Conservation (phyloP, 2,888 invertebrate genomes). For the Cheilosia pagana region DNA sequence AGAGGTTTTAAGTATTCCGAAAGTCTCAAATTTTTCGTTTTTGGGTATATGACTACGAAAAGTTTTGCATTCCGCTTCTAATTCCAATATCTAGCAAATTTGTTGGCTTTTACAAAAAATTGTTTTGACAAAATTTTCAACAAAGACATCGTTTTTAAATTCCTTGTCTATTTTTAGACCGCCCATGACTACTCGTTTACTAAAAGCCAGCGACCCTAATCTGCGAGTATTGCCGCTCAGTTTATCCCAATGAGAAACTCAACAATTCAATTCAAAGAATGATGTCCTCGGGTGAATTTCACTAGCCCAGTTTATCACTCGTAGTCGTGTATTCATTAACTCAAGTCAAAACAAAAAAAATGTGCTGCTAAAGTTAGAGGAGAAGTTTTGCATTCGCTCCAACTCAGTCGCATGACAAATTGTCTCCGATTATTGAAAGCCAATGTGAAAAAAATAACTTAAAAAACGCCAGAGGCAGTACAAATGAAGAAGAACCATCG, state of each 20-base stretch:
- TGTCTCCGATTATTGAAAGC: conserved; percentile 57
- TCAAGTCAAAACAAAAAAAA: not conserved
- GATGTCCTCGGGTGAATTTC: conserved; percentile 8
- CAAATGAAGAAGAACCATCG: conserved; percentile 27
- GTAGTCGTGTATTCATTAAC: conserved; percentile 9
- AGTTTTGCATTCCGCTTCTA: no score
- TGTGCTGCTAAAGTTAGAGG: conserved; percentile 12
- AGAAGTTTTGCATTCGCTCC: conserved; percentile 23
- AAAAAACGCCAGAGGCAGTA: conserved; percentile 3
- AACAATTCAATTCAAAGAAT: not conserved
- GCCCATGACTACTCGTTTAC: not conserved
- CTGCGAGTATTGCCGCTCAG: conserved; percentile 1
- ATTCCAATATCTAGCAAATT: no score
- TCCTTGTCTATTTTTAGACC: no score
- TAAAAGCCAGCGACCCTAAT: conserved; percentile 5
- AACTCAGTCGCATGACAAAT: conserved; percentile 58
- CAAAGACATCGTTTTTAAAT: no score
- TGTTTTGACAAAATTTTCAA: no score
- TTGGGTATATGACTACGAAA: no score
- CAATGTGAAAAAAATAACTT: conserved; percentile 6
- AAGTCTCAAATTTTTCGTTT: no score
- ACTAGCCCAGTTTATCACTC: not conserved
- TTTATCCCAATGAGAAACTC: not conserved
- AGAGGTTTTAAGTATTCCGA: no score
- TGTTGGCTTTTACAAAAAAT: no score